These are phyloP conservation scores for Eupeodes latifasciatus DNA, from an alignment of 2,888 invertebrate species.

Conservation along the genomic window DNA sequence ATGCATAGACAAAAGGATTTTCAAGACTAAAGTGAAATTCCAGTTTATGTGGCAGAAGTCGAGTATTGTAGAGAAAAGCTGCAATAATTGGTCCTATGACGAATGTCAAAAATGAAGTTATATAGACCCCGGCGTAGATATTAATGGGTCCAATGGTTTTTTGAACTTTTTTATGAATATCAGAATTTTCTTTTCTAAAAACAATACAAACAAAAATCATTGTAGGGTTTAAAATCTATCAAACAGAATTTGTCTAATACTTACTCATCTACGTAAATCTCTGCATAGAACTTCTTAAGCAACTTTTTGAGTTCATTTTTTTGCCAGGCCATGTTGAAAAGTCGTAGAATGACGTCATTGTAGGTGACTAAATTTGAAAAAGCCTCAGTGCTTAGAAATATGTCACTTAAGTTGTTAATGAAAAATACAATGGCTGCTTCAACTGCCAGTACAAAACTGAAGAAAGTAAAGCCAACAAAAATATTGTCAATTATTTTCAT, in stretches of 20 bases:
- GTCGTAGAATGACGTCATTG: slow-evolving; percentile 79
- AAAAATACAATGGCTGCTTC: slow-evolving; percentile 79
- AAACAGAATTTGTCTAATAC: slow-evolving; percentile 15
- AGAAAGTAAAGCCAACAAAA: slow-evolving; percentile 51
- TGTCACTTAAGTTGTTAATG: slow-evolving; percentile 74
- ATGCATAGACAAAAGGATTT: slow-evolving; percentile 76
- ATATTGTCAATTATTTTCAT: neutral
- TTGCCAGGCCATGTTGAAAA: slow-evolving; percentile 77
- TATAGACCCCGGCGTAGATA: slow-evolving; percentile 77
- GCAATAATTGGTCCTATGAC: slow-evolving; percentile 77
- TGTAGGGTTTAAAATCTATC: neutral
- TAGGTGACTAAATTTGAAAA: slow-evolving; percentile 78
- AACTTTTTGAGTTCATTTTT: slow-evolving; percentile 77
- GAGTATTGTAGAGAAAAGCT: slow-evolving; percentile 74
- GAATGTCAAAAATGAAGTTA: slow-evolving; percentile 78
- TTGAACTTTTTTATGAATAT: slow-evolving; percentile 76
- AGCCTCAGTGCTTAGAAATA: slow-evolving; percentile 79
- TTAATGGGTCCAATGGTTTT: slow-evolving; percentile 77
- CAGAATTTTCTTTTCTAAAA: slow-evolving; percentile 68
- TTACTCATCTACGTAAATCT: slow-evolving; percentile 78
- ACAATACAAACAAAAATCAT: neutral
- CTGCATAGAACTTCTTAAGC: slow-evolving; percentile 79
- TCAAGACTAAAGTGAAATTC: slow-evolving; percentile 78
- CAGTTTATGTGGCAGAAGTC: slow-evolving; percentile 79
- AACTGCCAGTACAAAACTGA: slow-evolving; percentile 77